Percentiles rank a stretch among this genome's conserved stretches.
Conservation (phyloP, 2,797 vertebrate genomes). For the Spinus olivaceus region DNA sequence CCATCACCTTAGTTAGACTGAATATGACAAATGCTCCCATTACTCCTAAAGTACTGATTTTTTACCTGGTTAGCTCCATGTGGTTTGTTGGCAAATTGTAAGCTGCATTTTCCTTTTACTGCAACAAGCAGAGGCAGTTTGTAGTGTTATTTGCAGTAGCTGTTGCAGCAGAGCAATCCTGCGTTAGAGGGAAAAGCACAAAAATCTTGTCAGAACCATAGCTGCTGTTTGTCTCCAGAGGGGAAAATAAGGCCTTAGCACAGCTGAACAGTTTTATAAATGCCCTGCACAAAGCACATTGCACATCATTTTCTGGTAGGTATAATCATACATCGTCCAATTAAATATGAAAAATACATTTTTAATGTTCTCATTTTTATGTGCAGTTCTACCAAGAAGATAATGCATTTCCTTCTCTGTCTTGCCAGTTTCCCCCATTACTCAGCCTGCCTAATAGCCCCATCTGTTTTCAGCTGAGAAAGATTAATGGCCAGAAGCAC, state of each 20-base stretch:
- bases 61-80: not conserved
- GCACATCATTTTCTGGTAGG: slow-evolving; percentile 40
- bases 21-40: not conserved
- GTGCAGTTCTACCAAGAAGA: slow-evolving; percentile 18
- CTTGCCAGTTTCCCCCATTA: slow-evolving; percentile 35
- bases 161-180: not conserved
- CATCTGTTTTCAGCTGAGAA: slow-evolving; percentile 54
- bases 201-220: not conserved
- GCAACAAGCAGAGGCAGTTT: slow-evolving; percentile 18
- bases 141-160: slow-evolving; percentile 16
- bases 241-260: slow-evolving; percentile 1
- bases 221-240: not conserved
- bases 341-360: slow-evolving; percentile 63
- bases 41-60: not conserved
- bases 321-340: slow-evolving; percentile 32
- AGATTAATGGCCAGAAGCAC: slow-evolving; percentile 43
- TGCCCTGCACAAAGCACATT: slow-evolving; percentile 17
- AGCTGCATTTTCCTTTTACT: slow-evolving; percentile 17
- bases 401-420: slow-evolving; percentile 31
- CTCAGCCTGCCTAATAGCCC: slow-evolving; percentile 46
- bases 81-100: slow-evolving; percentile 28
- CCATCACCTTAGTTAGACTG: not conserved
- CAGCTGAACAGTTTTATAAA: slow-evolving; percentile 30
- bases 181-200: not conserved
- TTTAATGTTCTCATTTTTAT: slow-evolving; percentile 52